Evolutionary conservation across 2,888 invertebrate genomes (phyloP).

Genomic region (Mamestra brassicae): DNA sequence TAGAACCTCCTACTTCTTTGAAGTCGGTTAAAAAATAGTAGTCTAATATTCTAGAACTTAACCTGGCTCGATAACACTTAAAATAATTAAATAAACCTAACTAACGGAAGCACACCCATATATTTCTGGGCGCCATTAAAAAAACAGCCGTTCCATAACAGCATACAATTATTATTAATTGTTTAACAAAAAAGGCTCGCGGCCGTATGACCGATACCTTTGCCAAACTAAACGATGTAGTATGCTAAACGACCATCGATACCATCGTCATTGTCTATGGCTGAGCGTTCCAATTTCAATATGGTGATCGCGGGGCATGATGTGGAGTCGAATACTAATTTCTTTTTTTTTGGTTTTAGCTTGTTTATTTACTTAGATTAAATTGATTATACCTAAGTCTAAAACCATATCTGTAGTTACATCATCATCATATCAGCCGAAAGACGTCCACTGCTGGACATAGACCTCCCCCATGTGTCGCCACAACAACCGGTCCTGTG

Average conservation of each 20-base stretch:
- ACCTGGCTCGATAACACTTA: neutral
- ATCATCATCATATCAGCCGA: too few species aligned
- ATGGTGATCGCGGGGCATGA: constrained; percentile 74
- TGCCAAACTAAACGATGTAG: constrained; percentile 85
- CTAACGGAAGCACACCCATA: constrained; percentile 46
- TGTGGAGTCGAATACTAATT: constrained; percentile 67
- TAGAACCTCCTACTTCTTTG: too few species aligned
- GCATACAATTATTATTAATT: constrained; percentile 53
- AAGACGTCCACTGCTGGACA: too few species aligned
- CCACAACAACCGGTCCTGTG: too few species aligned
- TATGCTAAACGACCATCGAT: constrained; percentile 89
- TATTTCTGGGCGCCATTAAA: constrained; percentile 37
- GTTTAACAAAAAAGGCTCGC: constrained; percentile 52
- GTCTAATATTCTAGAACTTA: neutral
- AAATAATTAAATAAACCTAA: constrained; percentile 4
- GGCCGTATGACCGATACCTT: constrained; percentile 67
- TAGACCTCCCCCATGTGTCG: too few species aligned
- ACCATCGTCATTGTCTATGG: constrained; percentile 89
- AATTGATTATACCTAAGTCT: too few species aligned
- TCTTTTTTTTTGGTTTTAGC: neutral
- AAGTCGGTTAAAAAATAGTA: too few species aligned
- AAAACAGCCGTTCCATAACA: constrained; percentile 5
- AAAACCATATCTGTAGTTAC: too few species aligned
- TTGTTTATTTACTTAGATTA: neutral
- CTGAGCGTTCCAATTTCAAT: constrained; percentile 86